Evolutionary conservation across 2,888 invertebrate species (phyloP).

Genomic region (Herminia tarsipennalis): DNA sequence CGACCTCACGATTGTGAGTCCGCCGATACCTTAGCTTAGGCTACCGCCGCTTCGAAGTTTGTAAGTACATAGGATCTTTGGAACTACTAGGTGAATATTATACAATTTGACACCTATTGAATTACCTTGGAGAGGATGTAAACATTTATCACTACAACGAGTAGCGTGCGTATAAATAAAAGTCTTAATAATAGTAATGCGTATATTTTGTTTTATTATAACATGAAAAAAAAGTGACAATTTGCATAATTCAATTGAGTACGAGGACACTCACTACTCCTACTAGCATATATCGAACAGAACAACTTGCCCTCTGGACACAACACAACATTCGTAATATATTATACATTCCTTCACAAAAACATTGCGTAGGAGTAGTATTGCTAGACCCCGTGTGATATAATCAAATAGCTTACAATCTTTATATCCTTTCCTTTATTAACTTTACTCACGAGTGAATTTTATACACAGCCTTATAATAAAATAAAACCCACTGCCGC

Average conservation of each 20-base stretch:
- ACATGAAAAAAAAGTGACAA: conserved; percentile 83
- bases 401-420: conserved; percentile 64
- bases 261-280: conserved; percentile 66
- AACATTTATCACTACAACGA: no score
- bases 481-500: conserved; percentile 75
- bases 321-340: conserved; percentile 66
- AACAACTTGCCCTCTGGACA: conserved; percentile 65
- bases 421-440: conserved; percentile 58
- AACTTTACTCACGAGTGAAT: conserved; percentile 70
- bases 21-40: no score
- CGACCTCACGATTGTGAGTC: no score
- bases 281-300: conserved; percentile 58
- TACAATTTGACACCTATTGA: neutral
- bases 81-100: neutral
- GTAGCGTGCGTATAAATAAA: no score
- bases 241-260: conserved; percentile 77
- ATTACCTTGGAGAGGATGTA: neutral
- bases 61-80: no score
- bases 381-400: conserved; percentile 45
- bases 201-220: conserved; percentile 81
- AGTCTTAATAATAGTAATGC: conserved; percentile 71
- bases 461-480: conserved; percentile 78
- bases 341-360: conserved; percentile 60
- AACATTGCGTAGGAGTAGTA: conserved; percentile 63
- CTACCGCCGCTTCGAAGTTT: no score